These are phyloP conservation scores for Callipepla squamata DNA, from an alignment of 2,113 vertebrate species.

Conservation along the genomic window DNA sequence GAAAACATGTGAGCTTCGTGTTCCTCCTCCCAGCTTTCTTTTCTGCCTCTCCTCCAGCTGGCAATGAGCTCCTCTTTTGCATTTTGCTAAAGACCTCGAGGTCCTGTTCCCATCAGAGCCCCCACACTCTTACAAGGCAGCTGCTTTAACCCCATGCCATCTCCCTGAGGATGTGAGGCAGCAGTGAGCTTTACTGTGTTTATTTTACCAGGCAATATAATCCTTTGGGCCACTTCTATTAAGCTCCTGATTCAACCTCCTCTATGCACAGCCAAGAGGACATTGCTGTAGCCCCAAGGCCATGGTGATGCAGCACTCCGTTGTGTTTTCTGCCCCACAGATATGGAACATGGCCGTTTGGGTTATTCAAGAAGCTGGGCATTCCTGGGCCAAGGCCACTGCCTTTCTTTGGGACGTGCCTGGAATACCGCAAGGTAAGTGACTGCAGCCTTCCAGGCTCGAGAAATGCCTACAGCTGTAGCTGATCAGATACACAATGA, in stretches of 20 bases:
- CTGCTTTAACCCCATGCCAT: not conserved
- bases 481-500: not conserved
- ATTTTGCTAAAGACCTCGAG: not conserved
- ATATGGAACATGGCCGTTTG: conserved; percentile 79
- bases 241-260: not conserved
- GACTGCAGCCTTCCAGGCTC: not conserved
- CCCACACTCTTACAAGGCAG: not conserved
- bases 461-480: not conserved
- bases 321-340: conserved; percentile 55
- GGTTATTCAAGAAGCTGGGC: conserved; percentile 79
- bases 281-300: rapidly evolving
- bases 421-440: conserved; percentile 74
- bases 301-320: rapidly evolving
- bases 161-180: not conserved
- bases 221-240: not conserved
- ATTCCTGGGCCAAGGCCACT: conserved; percentile 81
- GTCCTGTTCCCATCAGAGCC: not conserved
- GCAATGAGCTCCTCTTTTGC: not conserved
- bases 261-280: not conserved
- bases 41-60: not conserved
- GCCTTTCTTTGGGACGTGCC: conserved; percentile 81
- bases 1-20: not conserved
- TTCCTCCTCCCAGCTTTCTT: not conserved
- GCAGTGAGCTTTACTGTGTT: not conserved
- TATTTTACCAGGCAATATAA: not conserved